Evolutionary conservation across 2,888 invertebrate genomes (phyloP).

Genomic region (Dexiosoma caninum): DNA sequence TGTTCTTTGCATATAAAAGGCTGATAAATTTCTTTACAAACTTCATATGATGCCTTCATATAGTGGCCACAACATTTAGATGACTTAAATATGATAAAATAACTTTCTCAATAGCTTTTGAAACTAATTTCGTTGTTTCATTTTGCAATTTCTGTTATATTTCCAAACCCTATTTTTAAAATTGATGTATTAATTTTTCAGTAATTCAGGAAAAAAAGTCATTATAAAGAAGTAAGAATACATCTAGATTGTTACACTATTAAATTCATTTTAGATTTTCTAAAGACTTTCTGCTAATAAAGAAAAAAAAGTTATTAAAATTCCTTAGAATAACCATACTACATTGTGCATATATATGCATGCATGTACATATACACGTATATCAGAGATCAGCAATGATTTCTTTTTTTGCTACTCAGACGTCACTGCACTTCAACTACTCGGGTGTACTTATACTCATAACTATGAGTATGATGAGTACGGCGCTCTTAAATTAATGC

Average conservation of each 20-base stretch:
- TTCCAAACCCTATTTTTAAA: background rate
- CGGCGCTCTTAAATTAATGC: too few species aligned
- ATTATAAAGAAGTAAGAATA: background rate
- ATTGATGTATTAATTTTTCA: background rate
- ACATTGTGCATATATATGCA: too few species aligned
- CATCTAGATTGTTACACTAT: background rate
- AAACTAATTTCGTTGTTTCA: background rate
- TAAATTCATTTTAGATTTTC: background rate
- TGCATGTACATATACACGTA: too few species aligned
- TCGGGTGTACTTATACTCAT: too few species aligned
- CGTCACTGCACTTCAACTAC: too few species aligned
- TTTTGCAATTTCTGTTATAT: background rate
- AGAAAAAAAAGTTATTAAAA: conserved; percentile 13
- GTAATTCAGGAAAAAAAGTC: too few species aligned
- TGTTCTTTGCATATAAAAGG: background rate
- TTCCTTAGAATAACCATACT: conserved; percentile 7
- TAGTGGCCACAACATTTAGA: background rate
- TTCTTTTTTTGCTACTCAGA: too few species aligned
- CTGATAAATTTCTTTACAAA: background rate
- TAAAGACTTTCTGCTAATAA: background rate
- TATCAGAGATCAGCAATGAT: too few species aligned
- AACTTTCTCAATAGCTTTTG: background rate
- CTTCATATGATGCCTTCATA: background rate
- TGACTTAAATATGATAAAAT: background rate
- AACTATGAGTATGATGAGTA: too few species aligned